These are phyloP conservation scores for Pharmacophagus antenor DNA, from an alignment of 2,888 invertebrate species.

Conservation along the genomic window DNA sequence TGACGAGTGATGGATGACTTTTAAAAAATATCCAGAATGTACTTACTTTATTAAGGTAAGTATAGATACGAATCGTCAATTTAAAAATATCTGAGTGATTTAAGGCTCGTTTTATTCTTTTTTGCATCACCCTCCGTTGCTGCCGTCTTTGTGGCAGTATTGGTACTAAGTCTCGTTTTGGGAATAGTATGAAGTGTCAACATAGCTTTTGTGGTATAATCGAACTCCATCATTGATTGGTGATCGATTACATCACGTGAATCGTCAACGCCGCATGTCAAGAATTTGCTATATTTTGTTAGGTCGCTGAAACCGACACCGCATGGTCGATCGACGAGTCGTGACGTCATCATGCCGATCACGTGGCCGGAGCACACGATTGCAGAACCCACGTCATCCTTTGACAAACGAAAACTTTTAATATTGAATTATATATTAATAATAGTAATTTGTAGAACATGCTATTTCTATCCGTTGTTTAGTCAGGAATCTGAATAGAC, in stretches of 20 bases:
- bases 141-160: background rate
- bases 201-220: constrained; percentile 35
- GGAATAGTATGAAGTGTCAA: constrained; percentile 28
- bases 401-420: constrained; percentile 3
- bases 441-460: too few relatives aligned
- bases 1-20: too few relatives aligned
- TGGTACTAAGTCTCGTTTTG: background rate
- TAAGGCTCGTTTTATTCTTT: background rate
- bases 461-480: too few relatives aligned
- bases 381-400: constrained; percentile 68
- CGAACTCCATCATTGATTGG: constrained; percentile 46
- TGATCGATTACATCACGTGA: constrained; percentile 61
- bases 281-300: constrained; percentile 53
- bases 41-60: too few relatives aligned
- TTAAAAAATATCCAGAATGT: too few relatives aligned
- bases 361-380: constrained; percentile 60
- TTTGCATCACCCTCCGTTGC: background rate
- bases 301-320: constrained; percentile 66
- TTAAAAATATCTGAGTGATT: constrained; percentile 2
- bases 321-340: constrained; percentile 65
- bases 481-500: too few relatives aligned
- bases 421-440: background rate
- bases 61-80: too few relatives aligned
- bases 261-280: constrained; percentile 70
- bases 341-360: constrained; percentile 65